phyloP scores from a whole-genome alignment of 2,797 vertebrate species.

The Hyperoplus lanceolatus region DNA sequence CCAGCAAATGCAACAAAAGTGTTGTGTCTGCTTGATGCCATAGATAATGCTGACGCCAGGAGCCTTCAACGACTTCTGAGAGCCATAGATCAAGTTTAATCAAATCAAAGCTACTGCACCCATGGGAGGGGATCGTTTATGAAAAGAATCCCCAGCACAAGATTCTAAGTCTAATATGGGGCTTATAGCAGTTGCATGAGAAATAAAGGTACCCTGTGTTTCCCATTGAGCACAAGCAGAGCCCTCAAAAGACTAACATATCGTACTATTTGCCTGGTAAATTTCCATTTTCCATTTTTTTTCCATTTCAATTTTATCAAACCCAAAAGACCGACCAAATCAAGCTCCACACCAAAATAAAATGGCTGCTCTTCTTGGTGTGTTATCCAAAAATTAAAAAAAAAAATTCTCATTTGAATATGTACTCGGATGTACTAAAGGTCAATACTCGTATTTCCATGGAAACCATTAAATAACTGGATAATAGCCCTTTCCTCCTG shows the following conservation, averaged over 20 bases:
- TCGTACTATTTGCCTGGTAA: neutral
- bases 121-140: slow-evolving; percentile 44
- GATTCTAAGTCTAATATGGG: slow-evolving; percentile 17
- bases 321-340: neutral
- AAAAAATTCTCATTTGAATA: too few relatives aligned
- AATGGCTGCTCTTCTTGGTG: neutral
- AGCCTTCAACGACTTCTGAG: slow-evolving; percentile 72
- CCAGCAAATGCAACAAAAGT: slow-evolving; percentile 66
- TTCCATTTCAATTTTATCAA: neutral
- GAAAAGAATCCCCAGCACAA: slow-evolving; percentile 37
- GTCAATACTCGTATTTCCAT: neutral
- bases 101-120: slow-evolving; percentile 68
- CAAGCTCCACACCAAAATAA: neutral
- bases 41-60: slow-evolving; percentile 76
- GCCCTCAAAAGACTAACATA: slow-evolving; percentile 3
- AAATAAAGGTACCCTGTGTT: slow-evolving; percentile 12
- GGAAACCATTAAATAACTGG: slow-evolving; percentile 1
- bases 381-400: too few relatives aligned
- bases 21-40: slow-evolving; percentile 71
- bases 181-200: slow-evolving; percentile 33
- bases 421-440: neutral
- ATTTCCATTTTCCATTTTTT: neutral
- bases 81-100: slow-evolving; percentile 68
- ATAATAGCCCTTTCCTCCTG: neutral
- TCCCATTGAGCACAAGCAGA: slow-evolving; percentile 13